Conservation (phyloP, 37 sponge, comb jelly and placozoan genomes). For the Beroe forskalii region DNA sequence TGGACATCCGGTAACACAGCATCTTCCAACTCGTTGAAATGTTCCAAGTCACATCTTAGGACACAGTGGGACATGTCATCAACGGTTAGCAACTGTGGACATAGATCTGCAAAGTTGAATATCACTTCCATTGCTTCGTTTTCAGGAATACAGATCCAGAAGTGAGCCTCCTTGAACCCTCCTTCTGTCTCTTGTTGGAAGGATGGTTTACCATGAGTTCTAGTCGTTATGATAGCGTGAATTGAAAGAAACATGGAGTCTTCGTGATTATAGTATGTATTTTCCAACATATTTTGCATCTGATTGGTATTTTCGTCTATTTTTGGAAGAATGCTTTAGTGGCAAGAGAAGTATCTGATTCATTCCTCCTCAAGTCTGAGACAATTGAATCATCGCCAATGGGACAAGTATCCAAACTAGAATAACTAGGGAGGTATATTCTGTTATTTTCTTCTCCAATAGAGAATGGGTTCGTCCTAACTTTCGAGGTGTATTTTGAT, state of each 20-base stretch:
- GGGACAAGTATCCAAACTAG: neutral
- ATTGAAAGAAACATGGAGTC: slow-evolving; percentile 4
- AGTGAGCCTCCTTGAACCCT: slow-evolving; percentile 21
- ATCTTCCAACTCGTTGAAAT: neutral
- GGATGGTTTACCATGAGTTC: slow-evolving; percentile 59
- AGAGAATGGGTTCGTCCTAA: slow-evolving; percentile 14
- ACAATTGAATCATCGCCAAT: neutral
- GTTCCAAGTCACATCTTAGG: slow-evolving; percentile 1
- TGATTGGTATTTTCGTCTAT: slow-evolving; percentile 60
- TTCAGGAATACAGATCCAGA: slow-evolving; percentile 57
- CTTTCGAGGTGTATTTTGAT: neutral
- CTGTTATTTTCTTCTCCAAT: slow-evolving; percentile 20
- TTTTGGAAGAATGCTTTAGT: slow-evolving; percentile 58
- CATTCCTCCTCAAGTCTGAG: neutral
- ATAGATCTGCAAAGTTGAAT: neutral
- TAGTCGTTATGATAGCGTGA: neutral
- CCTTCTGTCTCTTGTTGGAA: slow-evolving; percentile 38
- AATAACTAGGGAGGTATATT: slow-evolving; percentile 26
- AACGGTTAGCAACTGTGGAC: neutral
- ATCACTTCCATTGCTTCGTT: neutral
- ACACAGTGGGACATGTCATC: slow-evolving; percentile 42
- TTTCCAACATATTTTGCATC: slow-evolving; percentile 43
- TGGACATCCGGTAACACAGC: neutral
- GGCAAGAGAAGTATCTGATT: slow-evolving; percentile 46
- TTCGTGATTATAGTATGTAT: slow-evolving; percentile 14